Evolutionary conservation across 30 jellyfish, hydroid and myxozoan species (phyloP).

Genomic region (Aurelia aurita complex sp. Pacific): DNA sequence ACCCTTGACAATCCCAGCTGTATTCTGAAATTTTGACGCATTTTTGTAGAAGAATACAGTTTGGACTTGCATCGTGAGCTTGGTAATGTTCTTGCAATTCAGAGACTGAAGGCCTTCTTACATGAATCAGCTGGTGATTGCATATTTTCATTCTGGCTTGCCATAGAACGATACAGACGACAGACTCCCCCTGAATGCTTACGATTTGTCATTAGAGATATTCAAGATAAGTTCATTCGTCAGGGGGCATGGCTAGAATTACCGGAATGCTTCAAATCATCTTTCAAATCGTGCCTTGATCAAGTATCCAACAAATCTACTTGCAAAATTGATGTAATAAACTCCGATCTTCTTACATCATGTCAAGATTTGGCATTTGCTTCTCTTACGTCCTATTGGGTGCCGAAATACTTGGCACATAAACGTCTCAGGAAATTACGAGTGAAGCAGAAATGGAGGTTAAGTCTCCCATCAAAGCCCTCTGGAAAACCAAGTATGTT

Average conservation of each 20-base stretch:
- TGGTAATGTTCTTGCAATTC: conserved; percentile 84
- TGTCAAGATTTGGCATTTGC: conserved; percentile 45
- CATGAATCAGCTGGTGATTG: conserved; percentile 86
- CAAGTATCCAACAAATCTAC: background rate
- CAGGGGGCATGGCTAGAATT: conserved; percentile 73
- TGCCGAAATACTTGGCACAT: conserved; percentile 86
- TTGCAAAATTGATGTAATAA: background rate
- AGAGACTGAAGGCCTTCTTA: conserved; percentile 72
- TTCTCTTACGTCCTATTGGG: conserved; percentile 71
- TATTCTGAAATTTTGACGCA: no score
- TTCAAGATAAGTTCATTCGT: conserved; percentile 69
- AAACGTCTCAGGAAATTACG: background rate
- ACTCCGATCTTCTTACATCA: conserved; percentile 28
- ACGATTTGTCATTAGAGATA: conserved; percentile 67
- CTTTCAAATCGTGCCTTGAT: conserved; percentile 6
- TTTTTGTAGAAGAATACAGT: conserved; percentile 9
- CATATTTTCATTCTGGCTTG: conserved; percentile 82
- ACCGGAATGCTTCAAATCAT: conserved; percentile 34
- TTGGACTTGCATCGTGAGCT: conserved; percentile 21
- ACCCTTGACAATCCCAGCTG: no score
- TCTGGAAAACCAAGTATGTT: no score
- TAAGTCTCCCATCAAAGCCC: conserved; percentile 7
- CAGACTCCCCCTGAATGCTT: conserved; percentile 83
- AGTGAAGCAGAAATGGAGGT: conserved; percentile 28
- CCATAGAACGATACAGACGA: conserved; percentile 82